Evolutionary conservation across 2,888 invertebrate genomes (phyloP).

Genomic region (Nasonovia ribisnigri): DNA sequence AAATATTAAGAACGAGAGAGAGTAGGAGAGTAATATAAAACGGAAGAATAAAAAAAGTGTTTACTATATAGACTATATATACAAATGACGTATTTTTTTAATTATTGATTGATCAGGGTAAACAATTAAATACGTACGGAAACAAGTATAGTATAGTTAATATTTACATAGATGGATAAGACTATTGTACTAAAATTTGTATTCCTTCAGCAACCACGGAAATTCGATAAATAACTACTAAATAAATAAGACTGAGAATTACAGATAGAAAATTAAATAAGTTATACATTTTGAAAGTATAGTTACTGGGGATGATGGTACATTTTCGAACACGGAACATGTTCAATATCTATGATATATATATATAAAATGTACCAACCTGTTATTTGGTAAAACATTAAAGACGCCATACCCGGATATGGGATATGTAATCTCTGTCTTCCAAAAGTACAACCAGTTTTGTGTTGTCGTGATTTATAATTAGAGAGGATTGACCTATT

Average conservation of each 20-base stretch:
- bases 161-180: background rate
- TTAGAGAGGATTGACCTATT: background rate
- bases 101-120: background rate
- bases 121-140: background rate
- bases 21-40: background rate
- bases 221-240: background rate
- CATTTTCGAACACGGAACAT: background rate
- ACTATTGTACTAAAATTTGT: background rate
- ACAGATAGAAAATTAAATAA: background rate
- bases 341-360: background rate
- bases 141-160: background rate
- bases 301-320: background rate
- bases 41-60: background rate
- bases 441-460: background rate
- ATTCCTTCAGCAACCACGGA: background rate
- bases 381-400: background rate
- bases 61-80: background rate
- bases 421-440: background rate
- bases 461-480: background rate
- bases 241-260: background rate
- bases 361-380: background rate
- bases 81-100: background rate
- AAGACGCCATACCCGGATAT: background rate
- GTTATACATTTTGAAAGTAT: background rate
- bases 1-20: background rate